Evolutionary conservation across 2,888 invertebrate genomes (phyloP).

Genomic region (Toxonevra muliebris): DNA sequence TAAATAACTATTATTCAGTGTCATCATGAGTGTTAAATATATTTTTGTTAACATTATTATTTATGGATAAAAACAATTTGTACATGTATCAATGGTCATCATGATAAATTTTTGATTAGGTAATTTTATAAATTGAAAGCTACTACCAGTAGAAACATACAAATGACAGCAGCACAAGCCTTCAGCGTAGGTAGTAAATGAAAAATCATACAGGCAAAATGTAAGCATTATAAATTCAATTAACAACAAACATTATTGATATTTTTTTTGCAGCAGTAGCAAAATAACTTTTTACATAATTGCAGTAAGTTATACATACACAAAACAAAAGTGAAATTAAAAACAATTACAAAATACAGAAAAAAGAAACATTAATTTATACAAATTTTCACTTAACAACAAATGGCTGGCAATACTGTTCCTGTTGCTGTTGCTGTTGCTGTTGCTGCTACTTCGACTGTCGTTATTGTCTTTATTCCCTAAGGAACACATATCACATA

Average conservation of each 20-base stretch:
- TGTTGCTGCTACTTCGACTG: neutral
- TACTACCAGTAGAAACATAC: neutral
- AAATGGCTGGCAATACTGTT: neutral
- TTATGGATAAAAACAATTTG: too few relatives aligned
- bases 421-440: neutral
- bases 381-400: slow-evolving; percentile 28
- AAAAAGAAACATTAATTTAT: slow-evolving; percentile 29
- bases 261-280: neutral
- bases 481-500: neutral
- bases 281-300: too few relatives aligned
- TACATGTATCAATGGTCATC: slow-evolving; percentile 30
- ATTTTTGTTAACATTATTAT: too few relatives aligned
- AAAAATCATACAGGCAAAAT: too few relatives aligned
- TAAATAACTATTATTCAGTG: too few relatives aligned
- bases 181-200: too few relatives aligned
- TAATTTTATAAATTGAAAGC: slow-evolving; percentile 39
- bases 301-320: too few relatives aligned
- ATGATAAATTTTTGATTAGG: slow-evolving; percentile 34
- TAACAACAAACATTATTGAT: slow-evolving; percentile 15
- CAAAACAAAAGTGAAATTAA: too few relatives aligned
- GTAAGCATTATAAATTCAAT: slow-evolving; percentile 20
- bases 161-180: neutral
- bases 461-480: slow-evolving; percentile 5
- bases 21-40: too few relatives aligned
- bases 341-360: neutral